Evolutionary conservation across 2,113 vertebrate genomes (phyloP), one percentile per base, ranked within the genome.

Genomic region (Crotophaga sulcirostris): DNA sequence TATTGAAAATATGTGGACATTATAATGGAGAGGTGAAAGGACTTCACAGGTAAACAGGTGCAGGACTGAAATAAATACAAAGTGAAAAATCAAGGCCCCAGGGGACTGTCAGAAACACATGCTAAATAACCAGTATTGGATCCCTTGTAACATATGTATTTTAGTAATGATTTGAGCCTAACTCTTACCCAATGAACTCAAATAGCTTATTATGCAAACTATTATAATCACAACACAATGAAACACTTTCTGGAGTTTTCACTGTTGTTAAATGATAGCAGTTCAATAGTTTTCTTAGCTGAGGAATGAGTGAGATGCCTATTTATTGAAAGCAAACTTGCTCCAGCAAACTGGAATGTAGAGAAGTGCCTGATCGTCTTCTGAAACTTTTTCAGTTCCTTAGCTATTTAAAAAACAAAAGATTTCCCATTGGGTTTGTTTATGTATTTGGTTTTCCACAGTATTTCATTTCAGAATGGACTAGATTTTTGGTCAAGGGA

Each of bases 111-210:
- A 93, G 85, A 84, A 59, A 4, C 3, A 64, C 72, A 54, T 84
- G 40, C 58, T 94, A 83, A 93, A 84, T 87, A 91, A 96, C 49
- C 90, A 73, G 76, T 87, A 96, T 80, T 82, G 31, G 90, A 89
- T 36, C 21, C 54, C 34, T 90, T 81, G 28, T 77, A 8, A 31
- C 23, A 23, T 49, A 24, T 77, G 72, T 94, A 80, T 89, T 90
- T 77, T 78, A 69, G 45, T 59, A 9, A 76, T 90, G 55, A 87
- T 90, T 96, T 93, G 6, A 60, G 60, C 36, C 45, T n/a, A 78
- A 44, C 73, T 2, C 3, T 66, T 60, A 5, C 58, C 44, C 56
- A 84, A 78, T 59, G 51, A 95, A 92, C 11, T 84, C 33, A 93
- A 85, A 80, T 83, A 76, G 9, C 4, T 85, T 74, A 93, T 92